Evolutionary conservation across 2,113 vertebrate genomes (phyloP), one percentile per base, ranked within the genome.

Genomic region (Ptilonorhynchus violaceus): DNA sequence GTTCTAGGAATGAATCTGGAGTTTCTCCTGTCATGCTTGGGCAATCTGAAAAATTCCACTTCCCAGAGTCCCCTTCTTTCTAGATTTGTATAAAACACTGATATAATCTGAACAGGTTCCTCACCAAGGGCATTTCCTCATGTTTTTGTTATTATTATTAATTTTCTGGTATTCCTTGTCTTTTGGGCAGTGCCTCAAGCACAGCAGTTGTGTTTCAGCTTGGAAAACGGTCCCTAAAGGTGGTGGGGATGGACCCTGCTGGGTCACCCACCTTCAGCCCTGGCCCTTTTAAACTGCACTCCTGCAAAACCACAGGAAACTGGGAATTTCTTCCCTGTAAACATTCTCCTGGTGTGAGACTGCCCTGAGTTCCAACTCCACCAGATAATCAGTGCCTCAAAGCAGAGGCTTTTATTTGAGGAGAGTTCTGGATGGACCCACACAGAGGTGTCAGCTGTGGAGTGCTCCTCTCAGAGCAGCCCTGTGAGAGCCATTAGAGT

Each of bases 1-100:
- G 50, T 68, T 49, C 17, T 37, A 30, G 64, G 37, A 52, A 31
- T 52, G 55, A 85, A 68, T 15, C 20, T 46, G 41, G 62, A 56
- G n/a, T 4, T 25, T 80, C 15, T 63, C 9, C n/a, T 80, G 2
- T 27, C 0, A 0, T 60, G 27, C 53, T 50, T 55, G 23, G 30
- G 33, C 47, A 59, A 7, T 37, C 33, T 59, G 50, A 66, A 85
- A 79, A 77, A 37, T 55, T 59, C 35, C 10, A 7, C 18, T 85
- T 39, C 27, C 17, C 23, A 23, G 15, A 14, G 30, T 42, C 14
- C 4, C 5, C 27, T 53, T 67, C 39, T 75, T 52, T 56, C 30
- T 35, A 5, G 27, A 6, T 59, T 59, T 23, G 13, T 83, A 21
- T 85, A 33, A 79, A 93, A 66, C 18, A 18, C n/a, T 58, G 46